phyloP scores from a whole-genome alignment of 2,888 invertebrate species.

The Rapana venosa region DNA sequence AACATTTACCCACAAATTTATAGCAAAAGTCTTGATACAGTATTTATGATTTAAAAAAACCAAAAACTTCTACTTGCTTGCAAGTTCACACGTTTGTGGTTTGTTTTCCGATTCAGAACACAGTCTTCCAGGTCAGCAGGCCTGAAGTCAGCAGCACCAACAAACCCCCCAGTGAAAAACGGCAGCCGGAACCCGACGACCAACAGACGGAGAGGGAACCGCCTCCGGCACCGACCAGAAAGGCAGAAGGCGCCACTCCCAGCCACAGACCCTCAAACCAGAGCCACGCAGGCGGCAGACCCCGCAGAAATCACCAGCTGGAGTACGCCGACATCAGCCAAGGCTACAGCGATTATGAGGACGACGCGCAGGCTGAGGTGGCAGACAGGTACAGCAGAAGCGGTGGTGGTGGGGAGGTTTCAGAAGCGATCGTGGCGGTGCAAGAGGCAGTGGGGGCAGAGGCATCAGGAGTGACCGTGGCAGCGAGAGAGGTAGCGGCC shows the following conservation, averaged over 20 bases:
- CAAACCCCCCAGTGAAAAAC: not conserved
- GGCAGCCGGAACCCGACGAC: not conserved
- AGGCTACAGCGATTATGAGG: slow-evolving; percentile 15
- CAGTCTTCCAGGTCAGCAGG: not conserved
- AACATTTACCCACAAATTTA: too few species aligned
- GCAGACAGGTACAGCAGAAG: not conserved
- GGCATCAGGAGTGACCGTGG: not conserved
- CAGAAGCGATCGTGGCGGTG: not conserved
- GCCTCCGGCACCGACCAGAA: not conserved
- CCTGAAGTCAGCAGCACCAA: not conserved
- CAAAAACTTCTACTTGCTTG: too few species aligned
- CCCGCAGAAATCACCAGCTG: not conserved
- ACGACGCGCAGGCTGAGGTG: not conserved
- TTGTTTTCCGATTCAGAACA: not conserved
- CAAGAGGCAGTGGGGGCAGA: not conserved
- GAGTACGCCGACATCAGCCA: not conserved
- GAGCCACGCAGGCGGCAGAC: not conserved
- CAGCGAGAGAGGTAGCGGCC: not conserved
- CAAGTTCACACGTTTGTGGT: not conserved
- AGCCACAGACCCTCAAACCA: not conserved
- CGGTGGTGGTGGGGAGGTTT: not conserved
- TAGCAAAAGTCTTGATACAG: too few species aligned
- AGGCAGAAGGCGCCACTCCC: not conserved
- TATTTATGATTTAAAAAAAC: too few species aligned
- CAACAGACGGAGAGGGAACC: not conserved